A percentile compares a stretch with the other conserved stretches of the same genome.
Evolutionary conservation across 2,797 vertebrate species (phyloP).

Genomic region (Micropoecilia bifurca): DNA sequence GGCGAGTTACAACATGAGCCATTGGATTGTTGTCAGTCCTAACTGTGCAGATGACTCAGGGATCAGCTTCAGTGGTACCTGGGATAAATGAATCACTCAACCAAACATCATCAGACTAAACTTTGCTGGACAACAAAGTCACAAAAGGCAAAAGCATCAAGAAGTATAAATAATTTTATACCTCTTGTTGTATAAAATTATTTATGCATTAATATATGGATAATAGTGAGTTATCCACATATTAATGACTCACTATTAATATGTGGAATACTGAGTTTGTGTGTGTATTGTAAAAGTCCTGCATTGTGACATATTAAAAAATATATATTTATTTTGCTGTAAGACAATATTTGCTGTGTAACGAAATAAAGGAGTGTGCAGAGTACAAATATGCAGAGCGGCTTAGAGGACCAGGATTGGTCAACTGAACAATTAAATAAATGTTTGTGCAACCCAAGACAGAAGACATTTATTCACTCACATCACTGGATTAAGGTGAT

Average conservation of each 20-base stretch:
- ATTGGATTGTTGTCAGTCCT: background rate
- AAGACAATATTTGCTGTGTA: background rate
- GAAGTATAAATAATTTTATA: background rate
- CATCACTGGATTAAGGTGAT: background rate
- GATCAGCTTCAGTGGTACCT: background rate
- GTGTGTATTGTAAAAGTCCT: background rate
- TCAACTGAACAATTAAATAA: background rate
- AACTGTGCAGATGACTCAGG: background rate
- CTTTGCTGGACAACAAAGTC: background rate
- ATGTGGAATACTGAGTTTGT: background rate
- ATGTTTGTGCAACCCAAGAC: background rate
- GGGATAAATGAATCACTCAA: conserved; percentile 64
- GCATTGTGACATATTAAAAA: background rate
- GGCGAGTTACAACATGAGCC: background rate
- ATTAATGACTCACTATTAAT: too few species aligned
- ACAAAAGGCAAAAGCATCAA: background rate
- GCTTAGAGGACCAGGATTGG: background rate
- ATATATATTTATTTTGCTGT: background rate
- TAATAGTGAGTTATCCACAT: too few species aligned
- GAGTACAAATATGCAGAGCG: background rate
- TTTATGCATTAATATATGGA: too few species aligned
- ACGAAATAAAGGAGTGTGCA: background rate
- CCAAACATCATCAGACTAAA: conserved; percentile 79
- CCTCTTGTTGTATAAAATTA: too few species aligned
- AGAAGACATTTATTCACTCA: background rate